Evolutionary conservation across 2,888 invertebrate species (phyloP).

Genomic region (Volucella inanis): DNA sequence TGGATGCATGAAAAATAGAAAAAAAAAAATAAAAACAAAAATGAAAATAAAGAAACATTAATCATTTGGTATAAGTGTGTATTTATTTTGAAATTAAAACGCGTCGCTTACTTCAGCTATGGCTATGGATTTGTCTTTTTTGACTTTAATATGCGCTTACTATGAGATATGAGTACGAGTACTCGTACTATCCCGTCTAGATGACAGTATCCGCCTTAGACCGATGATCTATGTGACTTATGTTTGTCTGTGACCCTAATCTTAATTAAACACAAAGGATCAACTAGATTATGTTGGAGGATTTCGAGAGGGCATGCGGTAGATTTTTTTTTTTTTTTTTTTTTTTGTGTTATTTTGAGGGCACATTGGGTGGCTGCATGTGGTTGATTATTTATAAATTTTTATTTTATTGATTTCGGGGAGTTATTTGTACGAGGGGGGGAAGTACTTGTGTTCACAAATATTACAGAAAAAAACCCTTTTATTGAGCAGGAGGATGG

Average conservation of each 20-base stretch:
- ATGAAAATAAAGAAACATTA: constrained; percentile 51
- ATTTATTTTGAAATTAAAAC: constrained; percentile 54
- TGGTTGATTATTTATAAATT: constrained; percentile 58
- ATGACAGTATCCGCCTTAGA: neutral
- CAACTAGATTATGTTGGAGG: constrained; percentile 59
- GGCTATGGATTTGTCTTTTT: constrained; percentile 7
- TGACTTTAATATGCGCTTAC: constrained; percentile 29
- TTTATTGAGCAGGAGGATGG: neutral
- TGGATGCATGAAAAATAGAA: constrained; percentile 49
- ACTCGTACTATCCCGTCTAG: neutral
- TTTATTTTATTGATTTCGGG: constrained; percentile 62
- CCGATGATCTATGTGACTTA: constrained; percentile 64
- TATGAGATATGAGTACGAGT: no score
- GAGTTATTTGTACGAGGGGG: constrained; percentile 40
- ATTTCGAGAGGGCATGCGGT: constrained; percentile 37
- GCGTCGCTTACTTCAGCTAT: constrained; percentile 29
- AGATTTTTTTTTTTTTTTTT: constrained; percentile 31
- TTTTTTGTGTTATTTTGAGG: neutral
- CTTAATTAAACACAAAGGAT: constrained; percentile 71
- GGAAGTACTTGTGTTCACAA: neutral
- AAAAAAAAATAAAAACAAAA: neutral
- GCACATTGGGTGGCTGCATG: constrained; percentile 59
- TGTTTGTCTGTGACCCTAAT: constrained; percentile 70
- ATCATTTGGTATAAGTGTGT: constrained; percentile 50
- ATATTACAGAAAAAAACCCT: constrained; percentile 29